Evolutionary conservation across 2,113 vertebrate genomes (phyloP).

Genomic region (Ciconia boyciana): DNA sequence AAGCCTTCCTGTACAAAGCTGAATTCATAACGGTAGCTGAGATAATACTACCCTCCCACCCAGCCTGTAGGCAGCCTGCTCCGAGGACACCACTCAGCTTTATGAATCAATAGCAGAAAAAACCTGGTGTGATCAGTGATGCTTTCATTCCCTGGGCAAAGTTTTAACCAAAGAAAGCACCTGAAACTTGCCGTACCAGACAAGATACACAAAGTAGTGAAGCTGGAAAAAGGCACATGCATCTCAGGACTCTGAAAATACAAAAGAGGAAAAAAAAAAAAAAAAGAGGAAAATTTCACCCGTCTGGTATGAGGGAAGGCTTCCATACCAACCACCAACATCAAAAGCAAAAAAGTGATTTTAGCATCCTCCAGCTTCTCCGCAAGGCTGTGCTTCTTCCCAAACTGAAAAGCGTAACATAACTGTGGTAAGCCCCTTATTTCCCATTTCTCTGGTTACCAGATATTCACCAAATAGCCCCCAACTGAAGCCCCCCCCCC

Average conservation of each 20-base stretch:
- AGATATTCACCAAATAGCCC: neutral
- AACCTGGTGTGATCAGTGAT: neutral
- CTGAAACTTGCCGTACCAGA: neutral
- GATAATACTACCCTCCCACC: neutral
- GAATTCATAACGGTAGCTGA: neutral
- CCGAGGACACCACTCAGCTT: neutral
- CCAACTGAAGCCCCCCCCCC: neutral
- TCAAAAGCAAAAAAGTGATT: neutral
- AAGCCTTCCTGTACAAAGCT: neutral
- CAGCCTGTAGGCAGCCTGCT: neutral
- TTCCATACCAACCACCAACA: neutral
- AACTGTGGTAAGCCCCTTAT: neutral
- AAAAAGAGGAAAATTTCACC: neutral
- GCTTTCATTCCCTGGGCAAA: neutral
- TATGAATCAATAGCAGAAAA: neutral
- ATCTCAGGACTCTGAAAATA: neutral
- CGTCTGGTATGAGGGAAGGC: neutral
- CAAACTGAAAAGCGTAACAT: accelerated
- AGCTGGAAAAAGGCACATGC: neutral
- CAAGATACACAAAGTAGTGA: neutral
- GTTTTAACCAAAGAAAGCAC: neutral
- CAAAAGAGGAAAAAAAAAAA: neutral
- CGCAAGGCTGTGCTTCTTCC: neutral
- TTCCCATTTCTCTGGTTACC: neutral
- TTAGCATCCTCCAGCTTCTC: neutral